phyloP scores from a whole-genome alignment of 2,888 invertebrate genomes.

The Nomada ferruginata region DNA sequence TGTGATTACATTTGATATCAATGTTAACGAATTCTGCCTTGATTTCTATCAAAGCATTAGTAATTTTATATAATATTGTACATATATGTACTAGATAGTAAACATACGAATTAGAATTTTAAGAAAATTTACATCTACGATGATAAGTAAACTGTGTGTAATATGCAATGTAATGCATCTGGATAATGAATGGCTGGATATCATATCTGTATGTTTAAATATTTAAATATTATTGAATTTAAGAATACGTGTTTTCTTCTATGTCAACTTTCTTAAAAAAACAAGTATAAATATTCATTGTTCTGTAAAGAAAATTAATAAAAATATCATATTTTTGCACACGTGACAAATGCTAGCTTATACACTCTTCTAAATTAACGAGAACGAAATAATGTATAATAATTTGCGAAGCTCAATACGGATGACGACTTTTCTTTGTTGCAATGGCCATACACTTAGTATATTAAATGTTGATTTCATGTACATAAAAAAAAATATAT shows the following conservation, averaged over 20 bases:
- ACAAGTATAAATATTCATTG: constrained; percentile 28
- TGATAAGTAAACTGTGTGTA: constrained; percentile 37
- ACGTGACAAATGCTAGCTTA: constrained; percentile 50
- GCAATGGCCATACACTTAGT: constrained; percentile 29
- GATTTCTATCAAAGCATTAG: constrained; percentile 47
- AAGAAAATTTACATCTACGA: constrained; percentile 42
- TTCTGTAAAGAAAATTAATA: constrained; percentile 59
- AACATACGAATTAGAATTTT: constrained; percentile 50
- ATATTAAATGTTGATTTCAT: constrained; percentile 26
- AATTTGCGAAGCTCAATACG: constrained; percentile 21
- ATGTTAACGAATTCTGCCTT: constrained; percentile 41
- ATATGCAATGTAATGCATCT: constrained; percentile 12
- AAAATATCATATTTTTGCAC: constrained; percentile 55
- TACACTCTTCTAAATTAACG: constrained; percentile 39
- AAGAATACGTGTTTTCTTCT: constrained; percentile 1
- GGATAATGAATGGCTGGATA: constrained; percentile 13
- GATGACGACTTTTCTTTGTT: constrained; percentile 27
- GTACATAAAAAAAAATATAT: constrained; percentile 5
- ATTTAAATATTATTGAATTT: constrained; percentile 19
- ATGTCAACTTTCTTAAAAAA: constrained; percentile 2
- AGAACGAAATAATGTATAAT: constrained; percentile 23
- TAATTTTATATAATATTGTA: constrained; percentile 69
- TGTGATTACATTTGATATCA: constrained; percentile 45
- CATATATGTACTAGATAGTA: constrained; percentile 63
- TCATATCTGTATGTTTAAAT: constrained; percentile 20